Conservation (phyloP, 2,888 invertebrate species). For the Metalampra italica region DNA sequence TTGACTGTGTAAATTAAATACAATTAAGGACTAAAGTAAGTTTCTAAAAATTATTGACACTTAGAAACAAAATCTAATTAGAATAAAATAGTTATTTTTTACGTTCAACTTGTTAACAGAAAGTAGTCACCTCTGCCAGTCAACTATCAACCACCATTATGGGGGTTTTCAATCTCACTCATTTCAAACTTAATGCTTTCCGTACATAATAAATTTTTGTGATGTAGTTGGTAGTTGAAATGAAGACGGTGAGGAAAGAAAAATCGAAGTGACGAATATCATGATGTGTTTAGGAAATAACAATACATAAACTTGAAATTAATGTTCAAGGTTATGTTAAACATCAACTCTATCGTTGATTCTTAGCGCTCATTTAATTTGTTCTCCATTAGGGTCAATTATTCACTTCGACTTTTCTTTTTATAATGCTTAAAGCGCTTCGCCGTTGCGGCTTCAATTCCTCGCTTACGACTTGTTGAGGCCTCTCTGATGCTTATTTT, state of each 20-base stretch:
- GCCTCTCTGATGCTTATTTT: slow-evolving; percentile 72
- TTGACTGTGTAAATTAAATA: slow-evolving; percentile 31
- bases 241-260: slow-evolving; percentile 63
- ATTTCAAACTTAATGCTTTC: slow-evolving; percentile 45
- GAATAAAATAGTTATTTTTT: too few species aligned
- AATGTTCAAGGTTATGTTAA: slow-evolving; percentile 4
- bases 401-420: slow-evolving; percentile 60
- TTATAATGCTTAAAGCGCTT: slow-evolving; percentile 66
- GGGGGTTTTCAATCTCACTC: slow-evolving; percentile 58
- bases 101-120: slow-evolving; percentile 55
- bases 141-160: slow-evolving; percentile 72
- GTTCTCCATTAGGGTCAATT: slow-evolving; percentile 19
- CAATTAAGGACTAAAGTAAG: background rate
- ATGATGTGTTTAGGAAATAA: slow-evolving; percentile 3
- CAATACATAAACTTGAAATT: too few species aligned
- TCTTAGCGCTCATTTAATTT: slow-evolving; percentile 5
- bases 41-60: background rate
- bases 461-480: slow-evolving; percentile 71
- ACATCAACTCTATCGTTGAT: slow-evolving; percentile 7
- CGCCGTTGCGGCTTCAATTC: slow-evolving; percentile 71
- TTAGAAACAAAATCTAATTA: background rate
- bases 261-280: slow-evolving; percentile 49
- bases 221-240: slow-evolving; percentile 75
- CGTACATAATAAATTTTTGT: slow-evolving; percentile 42
- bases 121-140: slow-evolving; percentile 56